Evolutionary conservation across 1,140 invertebrate species (phyloP).

Genomic region (Spodoptera frugiperda): DNA sequence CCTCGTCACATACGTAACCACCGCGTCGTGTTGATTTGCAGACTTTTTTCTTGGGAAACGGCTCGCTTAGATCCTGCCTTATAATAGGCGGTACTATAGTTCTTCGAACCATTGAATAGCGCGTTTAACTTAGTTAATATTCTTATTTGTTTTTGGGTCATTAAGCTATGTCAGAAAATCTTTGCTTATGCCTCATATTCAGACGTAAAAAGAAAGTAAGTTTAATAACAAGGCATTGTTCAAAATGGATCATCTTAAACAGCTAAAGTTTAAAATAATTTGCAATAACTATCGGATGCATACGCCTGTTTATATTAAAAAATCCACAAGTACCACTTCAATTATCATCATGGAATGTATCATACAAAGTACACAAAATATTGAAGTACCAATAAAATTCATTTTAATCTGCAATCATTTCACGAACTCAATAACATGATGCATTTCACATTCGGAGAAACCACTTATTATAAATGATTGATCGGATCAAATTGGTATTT

Average conservation of each 20-base stretch:
- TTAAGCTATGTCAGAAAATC: background rate
- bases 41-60: constrained; percentile 33
- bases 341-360: no score
- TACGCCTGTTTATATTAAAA: no score
- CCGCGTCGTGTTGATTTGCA: constrained; percentile 36
- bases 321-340: no score
- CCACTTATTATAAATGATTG: constrained; percentile 6
- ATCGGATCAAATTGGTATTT: constrained; percentile 8
- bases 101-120: constrained; percentile 10
- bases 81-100: constrained; percentile 2
- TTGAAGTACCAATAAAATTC: background rate
- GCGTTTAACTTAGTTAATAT: background rate
- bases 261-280: no score
- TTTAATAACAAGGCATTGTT: no score
- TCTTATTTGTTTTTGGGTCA: background rate
- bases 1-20: constrained; percentile 38
- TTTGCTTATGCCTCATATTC: background rate
- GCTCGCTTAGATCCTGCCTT: constrained; percentile 21
- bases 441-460: background rate
- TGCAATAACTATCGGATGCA: no score
- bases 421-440: background rate
- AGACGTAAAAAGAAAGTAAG: no score
- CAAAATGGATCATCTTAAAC: background rate
- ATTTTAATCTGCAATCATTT: background rate
- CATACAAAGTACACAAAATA: no score